Evolutionary conservation across 1,140 invertebrate genomes (phyloP).

Genomic region (Helicoverpa armigera): DNA sequence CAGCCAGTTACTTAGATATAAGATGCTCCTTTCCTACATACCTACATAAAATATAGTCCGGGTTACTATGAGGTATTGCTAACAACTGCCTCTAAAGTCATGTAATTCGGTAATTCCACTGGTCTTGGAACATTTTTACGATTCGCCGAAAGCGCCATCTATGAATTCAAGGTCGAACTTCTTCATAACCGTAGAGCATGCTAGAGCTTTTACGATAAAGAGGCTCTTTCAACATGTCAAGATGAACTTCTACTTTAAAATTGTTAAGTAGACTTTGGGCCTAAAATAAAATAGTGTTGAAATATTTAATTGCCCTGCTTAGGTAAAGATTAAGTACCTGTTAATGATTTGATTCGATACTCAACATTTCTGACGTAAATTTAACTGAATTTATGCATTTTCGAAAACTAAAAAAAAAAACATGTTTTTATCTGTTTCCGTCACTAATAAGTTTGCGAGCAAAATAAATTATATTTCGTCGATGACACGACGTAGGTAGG

Average conservation of each 20-base stretch:
- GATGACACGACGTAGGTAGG: background rate
- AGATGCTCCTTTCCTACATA: too few species aligned
- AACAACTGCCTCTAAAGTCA: slow-evolving; percentile 10
- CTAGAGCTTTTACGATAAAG: slow-evolving; percentile 20
- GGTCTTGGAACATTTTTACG: slow-evolving; percentile 31
- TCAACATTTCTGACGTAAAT: background rate
- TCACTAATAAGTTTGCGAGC: background rate
- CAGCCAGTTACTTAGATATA: too few species aligned
- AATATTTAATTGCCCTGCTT: slow-evolving; percentile 13
- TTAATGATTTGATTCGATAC: background rate
- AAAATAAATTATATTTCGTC: background rate
- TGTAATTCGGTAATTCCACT: slow-evolving; percentile 39
- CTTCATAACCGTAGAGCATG: background rate
- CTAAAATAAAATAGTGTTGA: slow-evolving; percentile 31
- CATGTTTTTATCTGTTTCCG: background rate
- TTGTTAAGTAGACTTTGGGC: slow-evolving; percentile 18
- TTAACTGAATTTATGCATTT: background rate
- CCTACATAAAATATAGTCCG: too few species aligned
- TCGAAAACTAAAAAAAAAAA: background rate
- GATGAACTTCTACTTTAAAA: slow-evolving; percentile 8
- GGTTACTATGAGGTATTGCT: background rate
- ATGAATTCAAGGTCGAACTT: slow-evolving; percentile 48
- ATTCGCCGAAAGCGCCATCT: slow-evolving; percentile 54
- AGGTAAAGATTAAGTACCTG: slow-evolving; percentile 21
- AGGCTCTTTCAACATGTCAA: background rate